phyloP scores from a whole-genome alignment of 2,113 vertebrate genomes.

The Scytalopus superciliaris region DNA sequence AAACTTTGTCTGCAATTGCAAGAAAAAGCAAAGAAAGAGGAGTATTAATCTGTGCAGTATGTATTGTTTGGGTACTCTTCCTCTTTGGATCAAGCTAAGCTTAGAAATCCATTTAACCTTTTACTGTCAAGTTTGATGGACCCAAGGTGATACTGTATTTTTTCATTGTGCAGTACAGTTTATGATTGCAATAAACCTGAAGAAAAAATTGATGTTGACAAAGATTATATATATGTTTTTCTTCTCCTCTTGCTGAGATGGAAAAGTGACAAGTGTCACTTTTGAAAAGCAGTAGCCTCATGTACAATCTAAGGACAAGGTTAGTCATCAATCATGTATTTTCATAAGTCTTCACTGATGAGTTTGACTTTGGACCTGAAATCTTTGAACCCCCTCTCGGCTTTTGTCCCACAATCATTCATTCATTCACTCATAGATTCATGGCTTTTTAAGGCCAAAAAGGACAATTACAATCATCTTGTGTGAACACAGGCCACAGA shows the following conservation, averaged over 20 bases:
- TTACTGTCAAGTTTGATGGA: constrained; percentile 62
- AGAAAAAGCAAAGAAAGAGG: not conserved
- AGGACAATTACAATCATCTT: constrained; percentile 27
- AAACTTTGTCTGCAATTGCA: not conserved
- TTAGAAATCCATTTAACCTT: constrained; percentile 63
- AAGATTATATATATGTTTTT: constrained; percentile 56
- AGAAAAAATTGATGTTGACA: constrained; percentile 56
- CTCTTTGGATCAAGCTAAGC: not conserved
- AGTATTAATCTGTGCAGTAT: not conserved
- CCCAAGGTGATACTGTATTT: constrained; percentile 26
- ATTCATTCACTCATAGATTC: constrained; percentile 37
- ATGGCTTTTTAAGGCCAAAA: constrained; percentile 44
- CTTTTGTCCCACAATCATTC: not conserved
- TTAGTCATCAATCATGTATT: constrained; percentile 29
- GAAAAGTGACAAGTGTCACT: constrained; percentile 61
- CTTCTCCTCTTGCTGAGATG: not conserved
- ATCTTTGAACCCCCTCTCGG: constrained; percentile 16
- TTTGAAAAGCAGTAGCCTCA: constrained; percentile 49
- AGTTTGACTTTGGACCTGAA: constrained; percentile 21
- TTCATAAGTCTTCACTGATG: constrained; percentile 36
- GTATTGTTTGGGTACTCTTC: not conserved
- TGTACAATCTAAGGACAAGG: not conserved
- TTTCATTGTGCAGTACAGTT: constrained; percentile 16
- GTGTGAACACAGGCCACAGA: not conserved
- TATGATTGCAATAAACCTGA: constrained; percentile 61